These are phyloP conservation scores for Ferdinandea cuprea DNA, from an alignment of 2,888 invertebrate genomes.

Conservation along the genomic window DNA sequence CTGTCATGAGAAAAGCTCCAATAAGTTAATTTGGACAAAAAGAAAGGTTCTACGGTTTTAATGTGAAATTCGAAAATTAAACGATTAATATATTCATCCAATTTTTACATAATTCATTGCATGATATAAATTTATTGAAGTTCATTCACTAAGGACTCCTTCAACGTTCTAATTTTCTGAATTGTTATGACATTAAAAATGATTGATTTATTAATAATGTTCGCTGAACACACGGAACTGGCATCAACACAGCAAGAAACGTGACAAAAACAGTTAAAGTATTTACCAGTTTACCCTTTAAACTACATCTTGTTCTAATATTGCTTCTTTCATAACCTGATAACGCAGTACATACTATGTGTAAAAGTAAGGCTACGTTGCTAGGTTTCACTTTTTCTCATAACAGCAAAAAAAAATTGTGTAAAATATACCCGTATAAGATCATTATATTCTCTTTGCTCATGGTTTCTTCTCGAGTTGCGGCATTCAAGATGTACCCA, in stretches of 20 bases:
- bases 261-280: conserved; percentile 68
- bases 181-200: conserved; percentile 9
- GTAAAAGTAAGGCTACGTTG: conserved; percentile 59
- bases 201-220: conserved; percentile 26
- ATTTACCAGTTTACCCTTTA: conserved; percentile 60
- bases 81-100: too few relatives aligned
- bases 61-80: too few relatives aligned
- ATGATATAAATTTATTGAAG: conserved; percentile 27
- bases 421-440: conserved; percentile 50
- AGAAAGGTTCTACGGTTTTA: too few relatives aligned
- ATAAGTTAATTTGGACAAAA: too few relatives aligned
- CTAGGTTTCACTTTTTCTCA: conserved; percentile 69
- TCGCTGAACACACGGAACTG: conserved; percentile 54
- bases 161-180: conserved; percentile 17
- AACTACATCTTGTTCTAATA: conserved; percentile 47
- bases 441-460: conserved; percentile 63
- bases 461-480: conserved; percentile 46
- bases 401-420: conserved; percentile 31
- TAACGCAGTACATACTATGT: conserved; percentile 51
- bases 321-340: conserved; percentile 63
- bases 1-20: too few relatives aligned
- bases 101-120: too few relatives aligned
- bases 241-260: conserved; percentile 50
- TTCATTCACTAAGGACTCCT: conserved; percentile 31
- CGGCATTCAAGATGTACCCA: conserved; percentile 40